Conservation (phyloP, 2,888 invertebrate genomes). For the Prionchulus punctatus region DNA sequence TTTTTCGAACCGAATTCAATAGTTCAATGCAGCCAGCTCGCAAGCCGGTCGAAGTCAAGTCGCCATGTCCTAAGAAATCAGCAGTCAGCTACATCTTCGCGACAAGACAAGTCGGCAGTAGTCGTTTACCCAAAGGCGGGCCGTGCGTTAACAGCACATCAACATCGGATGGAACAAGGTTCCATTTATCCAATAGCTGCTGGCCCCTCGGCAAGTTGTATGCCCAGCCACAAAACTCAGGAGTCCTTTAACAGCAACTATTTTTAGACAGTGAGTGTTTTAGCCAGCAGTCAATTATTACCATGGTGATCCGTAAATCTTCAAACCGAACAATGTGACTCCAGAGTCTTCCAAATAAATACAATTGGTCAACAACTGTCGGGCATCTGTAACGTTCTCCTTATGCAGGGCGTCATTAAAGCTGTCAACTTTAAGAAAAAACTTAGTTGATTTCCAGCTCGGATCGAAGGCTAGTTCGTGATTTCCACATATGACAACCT, state of each 20-base stretch:
- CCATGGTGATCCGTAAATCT: slow-evolving; percentile 68
- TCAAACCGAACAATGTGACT: slow-evolving; percentile 51
- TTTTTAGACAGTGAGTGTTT: too few relatives aligned
- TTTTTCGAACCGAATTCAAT: slow-evolving; percentile 51
- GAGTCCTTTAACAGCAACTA: too few relatives aligned
- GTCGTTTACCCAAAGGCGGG: slow-evolving; percentile 48
- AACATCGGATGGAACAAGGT: slow-evolving; percentile 53
- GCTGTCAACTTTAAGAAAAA: background rate
- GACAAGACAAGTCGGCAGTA: too few relatives aligned
- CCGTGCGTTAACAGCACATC: slow-evolving; percentile 66
- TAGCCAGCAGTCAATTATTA: too few relatives aligned
- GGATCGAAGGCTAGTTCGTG: slow-evolving; percentile 64
- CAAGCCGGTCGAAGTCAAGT: slow-evolving; percentile 52
- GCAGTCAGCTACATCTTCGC: too few relatives aligned
- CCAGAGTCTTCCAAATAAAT: slow-evolving; percentile 56
- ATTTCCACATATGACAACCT: slow-evolving; percentile 68
- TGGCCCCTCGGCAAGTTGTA: slow-evolving; percentile 58
- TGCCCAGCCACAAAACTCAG: slow-evolving; percentile 63
- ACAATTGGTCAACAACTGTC: slow-evolving; percentile 51
- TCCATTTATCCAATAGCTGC: slow-evolving; percentile 58
- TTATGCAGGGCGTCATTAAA: slow-evolving; percentile 50
- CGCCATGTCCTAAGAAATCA: slow-evolving; percentile 60
- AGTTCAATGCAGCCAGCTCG: slow-evolving; percentile 66
- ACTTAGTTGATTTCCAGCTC: background rate
- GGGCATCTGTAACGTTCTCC: slow-evolving; percentile 43